Evolutionary conservation across 2,113 vertebrate genomes (phyloP).

Genomic region (Agelaius tricolor): DNA sequence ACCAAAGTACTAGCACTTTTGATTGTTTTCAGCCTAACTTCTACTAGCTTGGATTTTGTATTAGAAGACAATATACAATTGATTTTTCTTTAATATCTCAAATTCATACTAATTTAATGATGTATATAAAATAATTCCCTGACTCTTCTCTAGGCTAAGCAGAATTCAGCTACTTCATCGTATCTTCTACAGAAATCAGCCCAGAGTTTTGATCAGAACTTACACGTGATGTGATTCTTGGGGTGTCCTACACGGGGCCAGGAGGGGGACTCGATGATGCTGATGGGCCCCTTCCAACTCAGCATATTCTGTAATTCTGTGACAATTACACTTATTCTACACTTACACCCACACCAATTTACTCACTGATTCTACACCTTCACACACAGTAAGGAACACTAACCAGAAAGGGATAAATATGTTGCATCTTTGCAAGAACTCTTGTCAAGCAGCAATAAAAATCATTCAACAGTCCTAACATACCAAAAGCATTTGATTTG

Average conservation of each 20-base stretch:
- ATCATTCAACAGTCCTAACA: neutral
- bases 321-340: neutral
- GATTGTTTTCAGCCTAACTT: neutral
- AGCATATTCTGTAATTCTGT: neutral
- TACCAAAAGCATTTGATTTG: neutral
- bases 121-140: neutral
- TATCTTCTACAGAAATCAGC: neutral
- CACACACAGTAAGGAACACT: neutral
- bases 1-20: neutral
- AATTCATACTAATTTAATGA: neutral
- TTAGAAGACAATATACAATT: neutral
- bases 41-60: neutral
- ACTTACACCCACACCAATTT: neutral
- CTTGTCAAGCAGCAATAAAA: neutral
- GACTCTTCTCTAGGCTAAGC: neutral
- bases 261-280: neutral
- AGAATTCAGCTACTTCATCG: neutral
- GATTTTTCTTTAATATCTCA: neutral
- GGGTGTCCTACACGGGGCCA: neutral
- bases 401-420: neutral
- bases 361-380: neutral
- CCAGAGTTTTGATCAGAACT: neutral
- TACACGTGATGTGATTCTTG: rapidly evolving
- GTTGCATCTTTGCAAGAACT: neutral
- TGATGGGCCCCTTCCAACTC: neutral